Evolutionary conservation across 2,113 vertebrate genomes (phyloP).

Genomic region (Microcebus lehilahytsara): DNA sequence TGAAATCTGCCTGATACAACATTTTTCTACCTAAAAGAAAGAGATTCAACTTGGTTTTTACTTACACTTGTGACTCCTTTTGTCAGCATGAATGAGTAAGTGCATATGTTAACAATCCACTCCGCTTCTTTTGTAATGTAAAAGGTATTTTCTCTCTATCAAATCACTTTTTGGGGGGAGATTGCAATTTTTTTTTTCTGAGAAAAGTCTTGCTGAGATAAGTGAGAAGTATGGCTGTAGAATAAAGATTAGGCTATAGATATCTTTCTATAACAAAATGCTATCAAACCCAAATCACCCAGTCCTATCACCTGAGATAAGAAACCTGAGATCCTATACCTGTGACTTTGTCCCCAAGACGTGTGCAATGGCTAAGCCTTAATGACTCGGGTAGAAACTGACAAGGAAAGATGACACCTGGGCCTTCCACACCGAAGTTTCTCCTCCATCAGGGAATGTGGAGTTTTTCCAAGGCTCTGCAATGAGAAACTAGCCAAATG

Average conservation of each 20-base stretch:
- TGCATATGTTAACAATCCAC: background rate
- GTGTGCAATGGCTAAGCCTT: background rate
- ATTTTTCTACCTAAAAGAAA: background rate
- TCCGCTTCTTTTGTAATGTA: background rate
- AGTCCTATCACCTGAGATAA: background rate
- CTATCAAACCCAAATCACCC: background rate
- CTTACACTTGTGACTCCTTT: background rate
- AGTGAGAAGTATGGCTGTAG: background rate
- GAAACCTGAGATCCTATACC: background rate
- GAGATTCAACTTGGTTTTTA: background rate
- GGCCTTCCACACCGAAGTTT: background rate
- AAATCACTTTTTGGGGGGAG: background rate
- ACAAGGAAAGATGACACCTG: background rate
- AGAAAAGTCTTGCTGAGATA: background rate
- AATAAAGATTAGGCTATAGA: background rate
- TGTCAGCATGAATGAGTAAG: background rate
- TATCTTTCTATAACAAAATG: background rate
- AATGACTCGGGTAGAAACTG: background rate
- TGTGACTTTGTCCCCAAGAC: background rate
- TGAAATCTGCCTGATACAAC: background rate
- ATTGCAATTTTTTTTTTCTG: background rate
- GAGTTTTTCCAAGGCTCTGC: background rate
- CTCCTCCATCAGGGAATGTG: background rate
- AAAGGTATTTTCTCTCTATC: background rate
- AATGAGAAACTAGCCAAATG: background rate